phyloP scores from a whole-genome alignment of 2,113 vertebrate species.

The Ictalurus punctatus region DNA sequence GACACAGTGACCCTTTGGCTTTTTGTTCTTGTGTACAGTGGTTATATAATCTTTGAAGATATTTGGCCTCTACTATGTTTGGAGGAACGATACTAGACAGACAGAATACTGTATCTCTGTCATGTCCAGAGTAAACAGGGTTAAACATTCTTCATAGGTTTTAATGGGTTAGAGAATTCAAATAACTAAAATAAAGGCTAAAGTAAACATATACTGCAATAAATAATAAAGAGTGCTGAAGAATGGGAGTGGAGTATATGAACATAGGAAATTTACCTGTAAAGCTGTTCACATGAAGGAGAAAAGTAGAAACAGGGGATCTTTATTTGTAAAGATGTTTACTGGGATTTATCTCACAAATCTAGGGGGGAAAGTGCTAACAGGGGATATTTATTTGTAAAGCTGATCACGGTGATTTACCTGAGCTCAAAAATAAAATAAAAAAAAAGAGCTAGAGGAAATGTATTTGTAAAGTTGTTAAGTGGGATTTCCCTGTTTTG shows the following conservation, averaged over 20 bases:
- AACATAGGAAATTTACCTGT: background rate
- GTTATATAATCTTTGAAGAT: conserved; percentile 46
- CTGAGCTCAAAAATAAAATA: background rate
- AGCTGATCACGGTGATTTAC: background rate
- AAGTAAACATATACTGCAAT: background rate
- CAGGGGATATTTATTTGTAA: background rate
- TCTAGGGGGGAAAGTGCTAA: background rate
- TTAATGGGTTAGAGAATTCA: background rate
- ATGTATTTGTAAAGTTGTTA: background rate
- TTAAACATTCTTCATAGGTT: background rate
- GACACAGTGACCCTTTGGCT: conserved; percentile 56
- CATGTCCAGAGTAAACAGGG: background rate
- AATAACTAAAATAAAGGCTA: background rate
- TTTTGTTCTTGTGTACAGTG: conserved; percentile 45
- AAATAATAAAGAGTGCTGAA: background rate
- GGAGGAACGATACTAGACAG: background rate
- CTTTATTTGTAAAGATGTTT: background rate
- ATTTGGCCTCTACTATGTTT: conserved; percentile 7
- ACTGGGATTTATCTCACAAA: background rate
- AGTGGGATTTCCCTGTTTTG: background rate
- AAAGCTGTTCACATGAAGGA: background rate
- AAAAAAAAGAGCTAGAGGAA: background rate
- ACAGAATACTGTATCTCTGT: background rate
- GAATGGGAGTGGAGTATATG: background rate
- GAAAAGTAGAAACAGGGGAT: background rate